Evolutionary conservation across 2,797 vertebrate genomes (phyloP).

Genomic region (Threskiornis aethiopicus): DNA sequence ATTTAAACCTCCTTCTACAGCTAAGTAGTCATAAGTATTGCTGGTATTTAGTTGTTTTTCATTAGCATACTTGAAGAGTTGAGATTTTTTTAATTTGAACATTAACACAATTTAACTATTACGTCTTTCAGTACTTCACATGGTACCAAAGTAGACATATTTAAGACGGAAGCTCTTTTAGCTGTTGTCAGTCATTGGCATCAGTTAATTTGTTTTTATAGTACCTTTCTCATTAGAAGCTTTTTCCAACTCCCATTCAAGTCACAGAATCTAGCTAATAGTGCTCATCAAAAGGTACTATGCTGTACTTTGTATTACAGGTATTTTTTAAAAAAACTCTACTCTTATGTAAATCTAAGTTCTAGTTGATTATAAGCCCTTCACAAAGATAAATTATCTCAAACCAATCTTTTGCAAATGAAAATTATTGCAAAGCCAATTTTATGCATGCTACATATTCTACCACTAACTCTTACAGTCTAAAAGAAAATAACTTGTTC

Average conservation of each 20-base stretch:
- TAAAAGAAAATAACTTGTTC: slow-evolving; percentile 38
- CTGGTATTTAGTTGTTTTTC: not conserved
- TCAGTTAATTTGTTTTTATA: not conserved
- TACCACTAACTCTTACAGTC: not conserved
- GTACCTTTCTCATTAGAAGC: not conserved
- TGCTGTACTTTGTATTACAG: not conserved
- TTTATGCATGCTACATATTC: not conserved
- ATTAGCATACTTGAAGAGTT: not conserved
- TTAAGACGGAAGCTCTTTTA: not conserved
- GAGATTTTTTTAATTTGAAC: not conserved
- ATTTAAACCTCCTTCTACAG: not conserved
- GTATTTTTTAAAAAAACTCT: slow-evolving; percentile 9
- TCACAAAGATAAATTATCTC: slow-evolving; percentile 20
- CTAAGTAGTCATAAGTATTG: not conserved
- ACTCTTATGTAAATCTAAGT: not conserved
- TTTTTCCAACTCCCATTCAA: not conserved
- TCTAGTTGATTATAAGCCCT: slow-evolving; percentile 13
- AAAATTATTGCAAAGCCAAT: slow-evolving; percentile 22
- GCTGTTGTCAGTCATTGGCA: not conserved
- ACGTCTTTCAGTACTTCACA: not conserved
- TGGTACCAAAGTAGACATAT: not conserved
- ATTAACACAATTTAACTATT: not conserved
- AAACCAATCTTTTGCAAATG: slow-evolving; percentile 11
- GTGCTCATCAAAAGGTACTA: not conserved
- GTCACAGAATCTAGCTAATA: not conserved